Evolutionary conservation across 2,888 invertebrate species (phyloP).

Genomic region (Imbricaverruca yamaguchii): DNA sequence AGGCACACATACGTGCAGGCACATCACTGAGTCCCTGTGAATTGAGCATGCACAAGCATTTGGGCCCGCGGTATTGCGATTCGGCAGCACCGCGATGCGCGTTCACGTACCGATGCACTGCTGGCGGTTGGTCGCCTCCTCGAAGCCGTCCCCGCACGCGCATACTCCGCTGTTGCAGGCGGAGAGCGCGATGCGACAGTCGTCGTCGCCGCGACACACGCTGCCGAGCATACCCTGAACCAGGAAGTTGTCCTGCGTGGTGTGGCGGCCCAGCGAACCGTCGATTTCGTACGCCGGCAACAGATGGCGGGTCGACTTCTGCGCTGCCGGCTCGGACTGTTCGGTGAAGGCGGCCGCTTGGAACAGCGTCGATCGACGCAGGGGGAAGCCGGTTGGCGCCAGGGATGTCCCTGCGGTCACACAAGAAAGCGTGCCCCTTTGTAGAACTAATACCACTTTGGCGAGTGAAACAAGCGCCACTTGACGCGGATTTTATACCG

Average conservation of each 20-base stretch:
- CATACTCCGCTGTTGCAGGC: slow-evolving; percentile 66
- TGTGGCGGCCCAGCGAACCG: slow-evolving; percentile 53
- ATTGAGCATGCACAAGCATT: too few species aligned
- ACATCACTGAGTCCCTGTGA: too few species aligned
- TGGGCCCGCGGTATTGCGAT: too few species aligned
- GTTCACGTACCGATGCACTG: slow-evolving; percentile 51
- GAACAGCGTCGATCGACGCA: background rate
- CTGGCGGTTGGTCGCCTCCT: slow-evolving; percentile 56
- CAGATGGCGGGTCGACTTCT: slow-evolving; percentile 27
- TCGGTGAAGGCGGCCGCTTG: background rate
- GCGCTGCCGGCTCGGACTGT: background rate
- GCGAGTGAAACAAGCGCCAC: too few species aligned
- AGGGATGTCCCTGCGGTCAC: slow-evolving; percentile 1
- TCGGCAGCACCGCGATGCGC: too few species aligned
- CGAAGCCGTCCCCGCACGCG: slow-evolving; percentile 59
- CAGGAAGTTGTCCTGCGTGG: slow-evolving; percentile 56
- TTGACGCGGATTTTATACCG: too few species aligned
- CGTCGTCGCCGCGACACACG: slow-evolving; percentile 59
- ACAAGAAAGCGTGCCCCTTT: too few species aligned
- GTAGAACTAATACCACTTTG: too few species aligned
- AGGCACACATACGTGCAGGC: too few species aligned
- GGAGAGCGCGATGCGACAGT: slow-evolving; percentile 62
- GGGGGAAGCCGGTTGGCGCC: slow-evolving; percentile 29
- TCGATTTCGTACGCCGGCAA: slow-evolving; percentile 30
- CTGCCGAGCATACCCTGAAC: slow-evolving; percentile 65